Evolutionary conservation across 1,140 invertebrate genomes (phyloP).

Genomic region (Oreohelix idahoensis): DNA sequence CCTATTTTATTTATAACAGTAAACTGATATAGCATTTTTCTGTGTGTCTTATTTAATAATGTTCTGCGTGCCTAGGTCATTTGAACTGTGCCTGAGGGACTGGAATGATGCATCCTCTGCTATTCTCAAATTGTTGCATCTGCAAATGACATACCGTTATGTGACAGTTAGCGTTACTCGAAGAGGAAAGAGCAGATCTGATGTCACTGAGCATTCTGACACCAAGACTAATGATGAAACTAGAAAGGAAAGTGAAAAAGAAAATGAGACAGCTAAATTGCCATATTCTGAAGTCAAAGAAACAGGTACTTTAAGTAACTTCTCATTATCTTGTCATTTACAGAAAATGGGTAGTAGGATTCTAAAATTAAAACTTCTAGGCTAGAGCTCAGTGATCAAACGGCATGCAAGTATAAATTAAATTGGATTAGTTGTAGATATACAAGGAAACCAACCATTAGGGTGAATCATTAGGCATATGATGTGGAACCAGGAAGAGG

Average conservation of each 20-base stretch:
- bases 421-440: too few relatives aligned
- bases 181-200: constrained; percentile 7
- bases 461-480: too few relatives aligned
- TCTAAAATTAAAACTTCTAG: too few relatives aligned
- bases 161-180: constrained; percentile 20
- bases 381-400: too few relatives aligned
- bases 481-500: too few relatives aligned
- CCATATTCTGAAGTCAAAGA: constrained; percentile 25
- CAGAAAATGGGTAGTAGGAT: too few relatives aligned
- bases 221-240: neutral
- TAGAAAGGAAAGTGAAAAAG: neutral
- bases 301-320: constrained; percentile 21
- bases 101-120: constrained; percentile 6
- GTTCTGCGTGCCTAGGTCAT: constrained; percentile 8
- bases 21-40: neutral
- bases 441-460: too few relatives aligned
- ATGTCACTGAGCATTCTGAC: neutral
- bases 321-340: too few relatives aligned
- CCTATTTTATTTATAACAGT: neutral
- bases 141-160: constrained; percentile 27
- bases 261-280: constrained; percentile 5
- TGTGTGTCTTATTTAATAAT: neutral
- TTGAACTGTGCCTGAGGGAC: constrained; percentile 24
- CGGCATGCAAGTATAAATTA: too few relatives aligned
- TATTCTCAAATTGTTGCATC: constrained; percentile 14